Base-by-base conservation (phyloP, 1,140 invertebrate species). In the Drosophila subpulchrella region DNA sequence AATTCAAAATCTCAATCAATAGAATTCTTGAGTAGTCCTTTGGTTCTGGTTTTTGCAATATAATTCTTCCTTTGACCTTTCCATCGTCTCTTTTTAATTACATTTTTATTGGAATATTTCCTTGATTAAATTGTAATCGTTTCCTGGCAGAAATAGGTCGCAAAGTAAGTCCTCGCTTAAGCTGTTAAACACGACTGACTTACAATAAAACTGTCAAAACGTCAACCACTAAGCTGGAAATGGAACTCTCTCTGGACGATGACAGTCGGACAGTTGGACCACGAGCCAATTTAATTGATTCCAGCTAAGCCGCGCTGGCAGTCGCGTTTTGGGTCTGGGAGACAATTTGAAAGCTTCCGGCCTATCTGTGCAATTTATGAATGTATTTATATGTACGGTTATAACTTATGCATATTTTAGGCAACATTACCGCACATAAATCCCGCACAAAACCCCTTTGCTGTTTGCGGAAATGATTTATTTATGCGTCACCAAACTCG, bases 131-230 rank as follows among this genome's bases (percentile, higher is more conserved):
- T 41, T 71, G 66, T 17, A 71, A 58, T 58, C 32, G 38, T 38
- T 70, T 48, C 6, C 1, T 20, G 42, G 46, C 17, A 50, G 36
- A 50, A 50, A 27, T 24, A 30, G n/a, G 34, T 50, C 42, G 38
- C 17, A 15, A 48, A 67, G 54, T 58, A 76, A 70, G 75, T 60
- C 71, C 63, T 11, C 15, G 61, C 65, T 44, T 72, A 67, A 76
- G 66, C 78, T 56, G 60, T 62, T 41, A 68, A 60, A 75, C 67
- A 63, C 46, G 63, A 61, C 39, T 46, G 61, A 66, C 48, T 75
- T 70, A 79, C 83, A 86, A 79, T 86, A 86, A 83, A 88, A 83
- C 75, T 86, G 82, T 86, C 82, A 80, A 83, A 78, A 88, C 70
- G 83, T 88, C 82, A 79, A 61, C 82, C 83, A 74, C 79, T 77